Evolutionary conservation across 2,888 invertebrate genomes (phyloP), one percentile per base, ranked within the genome.

Genomic region (Aspidiotus destructor): DNA sequence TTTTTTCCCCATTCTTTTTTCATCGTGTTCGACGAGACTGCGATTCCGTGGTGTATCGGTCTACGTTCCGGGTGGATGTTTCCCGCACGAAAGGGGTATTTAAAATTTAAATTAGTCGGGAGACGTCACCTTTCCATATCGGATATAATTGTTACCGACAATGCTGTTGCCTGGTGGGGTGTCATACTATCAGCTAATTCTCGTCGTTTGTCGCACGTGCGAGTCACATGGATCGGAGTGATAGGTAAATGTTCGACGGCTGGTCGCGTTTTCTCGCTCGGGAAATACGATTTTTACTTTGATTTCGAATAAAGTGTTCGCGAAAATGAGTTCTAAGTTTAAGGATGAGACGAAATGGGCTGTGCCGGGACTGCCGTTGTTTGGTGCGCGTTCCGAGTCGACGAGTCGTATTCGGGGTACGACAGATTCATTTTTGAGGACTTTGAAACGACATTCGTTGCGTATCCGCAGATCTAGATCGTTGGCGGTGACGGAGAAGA

Each of bases 381-480:
- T 84, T 83, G 75, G 83, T 84, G 70, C 80, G 84, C 73, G 86
- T 86, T 85, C 86, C 86, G 70, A 70, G 68, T 70, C 72, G 11
- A 17, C 70, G 17, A 70, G 71, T 41, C 55, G 71, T 10, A 70
- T 67, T 9, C 17, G 58, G 11, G 65, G 70, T 9, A 72, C 73
- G 10, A 71, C 73, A 8, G 87, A 88, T 78, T 86, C 85, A 72
- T 82, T 88, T 75, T 80, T 88, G 77, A 82, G 87, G 73, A 86
- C 87, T 69, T 84, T 88, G 74, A 80, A 86, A 72, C 79, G 88
- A 71, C 79, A 87, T 73, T 88, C 88, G 41, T 77, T 88, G 73
- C 80, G 88, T 71, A 86, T 87, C 54, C 88, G 87, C 78, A 82
- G 87, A 75, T 86, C 87, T 73, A 88, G 88, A 77, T 87, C 86